Conservation (phyloP, 2,113 vertebrate genomes). For the Toxotes jaculatrix region DNA sequence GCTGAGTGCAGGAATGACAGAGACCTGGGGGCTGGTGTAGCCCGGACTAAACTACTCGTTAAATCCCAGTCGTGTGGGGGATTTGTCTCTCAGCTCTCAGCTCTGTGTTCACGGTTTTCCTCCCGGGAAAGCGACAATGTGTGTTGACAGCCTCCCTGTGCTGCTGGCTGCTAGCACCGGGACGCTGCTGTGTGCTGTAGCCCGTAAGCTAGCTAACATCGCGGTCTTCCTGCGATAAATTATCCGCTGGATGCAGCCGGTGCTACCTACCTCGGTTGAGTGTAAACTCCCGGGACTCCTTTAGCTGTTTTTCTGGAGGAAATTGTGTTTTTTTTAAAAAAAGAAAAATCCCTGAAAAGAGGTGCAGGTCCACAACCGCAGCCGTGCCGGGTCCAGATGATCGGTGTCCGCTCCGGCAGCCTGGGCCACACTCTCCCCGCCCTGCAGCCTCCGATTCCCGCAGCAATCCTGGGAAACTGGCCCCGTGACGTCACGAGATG, state of each 20-base stretch:
- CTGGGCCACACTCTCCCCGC: slow-evolving; percentile 64
- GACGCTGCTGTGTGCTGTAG: slow-evolving; percentile 30
- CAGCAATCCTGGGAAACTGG: slow-evolving; percentile 75
- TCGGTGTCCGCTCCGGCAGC: slow-evolving; percentile 50
- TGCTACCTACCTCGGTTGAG: slow-evolving; percentile 36
- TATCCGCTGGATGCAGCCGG: slow-evolving; percentile 10
- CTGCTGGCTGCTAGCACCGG: slow-evolving; percentile 59
- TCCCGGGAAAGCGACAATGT: background rate
- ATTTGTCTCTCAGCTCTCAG: background rate
- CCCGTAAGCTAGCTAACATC: slow-evolving; percentile 60
- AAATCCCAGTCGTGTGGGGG: background rate
- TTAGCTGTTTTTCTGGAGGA: too few species aligned
- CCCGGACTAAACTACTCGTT: background rate
- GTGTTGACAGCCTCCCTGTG: slow-evolving; percentile 46
- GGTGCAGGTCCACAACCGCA: slow-evolving; percentile 1
- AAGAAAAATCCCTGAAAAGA: slow-evolving; percentile 9
- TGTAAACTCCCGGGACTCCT: slow-evolving; percentile 13
- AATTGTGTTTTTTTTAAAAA: too few species aligned
- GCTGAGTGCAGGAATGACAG: rapidly evolving
- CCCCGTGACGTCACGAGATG: slow-evolving; percentile 72
- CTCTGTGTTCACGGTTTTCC: background rate
- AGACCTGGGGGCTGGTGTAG: rapidly evolving
- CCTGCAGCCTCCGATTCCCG: slow-evolving; percentile 73
- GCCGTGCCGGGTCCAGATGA: slow-evolving; percentile 42
- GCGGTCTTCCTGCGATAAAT: background rate